phyloP scores from a whole-genome alignment of 2,113 vertebrate species.

The Patagioenas fasciata region DNA sequence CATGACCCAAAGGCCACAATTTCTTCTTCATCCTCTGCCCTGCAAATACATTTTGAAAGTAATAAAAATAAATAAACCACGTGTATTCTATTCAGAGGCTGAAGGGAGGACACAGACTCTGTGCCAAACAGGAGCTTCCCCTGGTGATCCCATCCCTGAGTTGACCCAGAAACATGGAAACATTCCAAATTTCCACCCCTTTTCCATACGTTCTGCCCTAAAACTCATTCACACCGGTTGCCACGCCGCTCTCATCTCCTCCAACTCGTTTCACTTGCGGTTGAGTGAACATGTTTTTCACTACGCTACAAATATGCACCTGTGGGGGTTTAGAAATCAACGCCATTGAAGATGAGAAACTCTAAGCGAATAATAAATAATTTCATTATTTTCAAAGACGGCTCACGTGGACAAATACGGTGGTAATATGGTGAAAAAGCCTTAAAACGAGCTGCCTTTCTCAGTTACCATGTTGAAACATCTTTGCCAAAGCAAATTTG shows the following conservation, averaged over 20 bases:
- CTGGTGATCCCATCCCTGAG: rapidly evolving
- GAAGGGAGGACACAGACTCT: neutral
- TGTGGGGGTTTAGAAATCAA: neutral
- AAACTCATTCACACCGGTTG: neutral
- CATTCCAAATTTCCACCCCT: neutral
- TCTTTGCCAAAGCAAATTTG: neutral
- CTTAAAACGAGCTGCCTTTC: neutral
- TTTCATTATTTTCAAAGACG: neutral
- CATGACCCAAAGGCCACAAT: neutral
- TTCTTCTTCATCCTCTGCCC: neutral
- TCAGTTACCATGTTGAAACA: neutral
- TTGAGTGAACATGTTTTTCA: neutral
- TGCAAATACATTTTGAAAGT: neutral
- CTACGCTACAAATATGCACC: neutral
- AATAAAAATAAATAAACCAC: neutral
- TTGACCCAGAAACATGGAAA: rapidly evolving
- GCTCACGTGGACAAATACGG: neutral
- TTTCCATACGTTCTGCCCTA: rapidly evolving
- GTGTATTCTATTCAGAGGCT: neutral
- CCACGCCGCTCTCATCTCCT: neutral
- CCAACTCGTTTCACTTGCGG: rapidly evolving
- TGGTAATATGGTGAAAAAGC: too few species aligned
- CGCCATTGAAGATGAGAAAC: neutral
- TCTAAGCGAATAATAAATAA: neutral
- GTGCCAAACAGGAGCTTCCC: neutral